Evolutionary conservation across 2,888 invertebrate genomes (phyloP), one percentile per base, ranked within the genome.

Genomic region (Timema cristinae): DNA sequence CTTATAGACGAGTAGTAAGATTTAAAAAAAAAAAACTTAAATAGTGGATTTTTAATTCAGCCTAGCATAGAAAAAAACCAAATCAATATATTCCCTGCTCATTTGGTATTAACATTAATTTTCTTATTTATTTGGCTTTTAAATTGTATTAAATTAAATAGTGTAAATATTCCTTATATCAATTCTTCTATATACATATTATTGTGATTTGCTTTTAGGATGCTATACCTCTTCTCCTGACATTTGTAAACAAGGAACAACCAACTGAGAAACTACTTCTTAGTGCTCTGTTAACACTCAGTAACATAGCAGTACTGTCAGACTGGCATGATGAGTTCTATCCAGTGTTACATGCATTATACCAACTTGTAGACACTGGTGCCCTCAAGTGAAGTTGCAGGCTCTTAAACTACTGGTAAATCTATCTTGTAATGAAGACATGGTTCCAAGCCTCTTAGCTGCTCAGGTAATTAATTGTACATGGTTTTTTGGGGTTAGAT

Each of bases 341-440:
- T 67, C 79, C 83, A 13, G 79, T 83, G 7, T 79, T 86, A 9
- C 84, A 84, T 75, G 80, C 80, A 52, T 79, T 86, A 49, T 85
- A 84, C 76, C 78, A 80, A 47, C 78, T 85, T 32, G 79, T 86
- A 51, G 84, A 85, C 75, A 79, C 78, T 66, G 80, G 79, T 13
- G 80, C 80, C 78, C 80, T 7, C 80, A 81, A 16, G 79, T 85
- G 32, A 82, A 82, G 75, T 79, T 86, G 16, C 86, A 86, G 77
- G 82, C 86, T 4, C 80, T 87, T 32, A 85, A 86, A 76, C 81
- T 88, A 50, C 82, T 88, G 61, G 86, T 87, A 70, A 88, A 88
- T 79, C 79, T 88, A 7, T 86, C 86, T 10, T 85, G 86, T 74
- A 87, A 87, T 79, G 82, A 84, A 74, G 85, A 85, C 73, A 84